A percentile compares a stretch with the other conserved stretches of the same genome.
Evolutionary conservation across 2,888 invertebrate species (phyloP).

Genomic region (Ceriagrion tenellum): DNA sequence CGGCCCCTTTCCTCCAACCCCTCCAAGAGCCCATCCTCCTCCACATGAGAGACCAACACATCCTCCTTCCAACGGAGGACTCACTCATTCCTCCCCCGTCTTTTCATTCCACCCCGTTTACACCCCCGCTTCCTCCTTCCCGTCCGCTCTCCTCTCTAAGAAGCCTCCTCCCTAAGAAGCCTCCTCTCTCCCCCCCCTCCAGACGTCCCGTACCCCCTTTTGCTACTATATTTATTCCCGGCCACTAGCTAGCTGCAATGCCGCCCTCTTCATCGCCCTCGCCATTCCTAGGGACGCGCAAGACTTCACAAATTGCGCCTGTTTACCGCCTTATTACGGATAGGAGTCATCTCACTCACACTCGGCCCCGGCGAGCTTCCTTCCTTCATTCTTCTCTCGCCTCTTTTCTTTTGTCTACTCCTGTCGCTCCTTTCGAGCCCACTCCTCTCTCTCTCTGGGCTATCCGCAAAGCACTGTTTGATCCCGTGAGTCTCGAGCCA

Average conservation of each 20-base stretch:
- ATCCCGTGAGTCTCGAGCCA: neutral
- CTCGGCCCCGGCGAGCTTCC: neutral
- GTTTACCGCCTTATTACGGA: slow-evolving; percentile 63
- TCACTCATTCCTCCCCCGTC: neutral
- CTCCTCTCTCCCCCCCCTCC: neutral
- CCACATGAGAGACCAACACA: neutral
- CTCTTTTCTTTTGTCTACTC: neutral
- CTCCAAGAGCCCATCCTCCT: neutral
- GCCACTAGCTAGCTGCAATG: slow-evolving; percentile 16
- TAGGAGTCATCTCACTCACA: slow-evolving; percentile 20
- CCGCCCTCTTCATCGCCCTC: slow-evolving; percentile 48
- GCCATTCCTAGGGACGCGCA: slow-evolving; percentile 35
- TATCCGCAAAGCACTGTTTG: neutral
- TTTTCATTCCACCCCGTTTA: neutral
- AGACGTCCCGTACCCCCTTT: neutral
- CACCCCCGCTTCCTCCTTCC: slow-evolving; percentile 29
- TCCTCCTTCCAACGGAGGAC: neutral
- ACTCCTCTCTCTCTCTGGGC: neutral
- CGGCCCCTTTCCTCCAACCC: neutral
- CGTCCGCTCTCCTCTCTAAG: neutral
- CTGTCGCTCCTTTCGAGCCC: neutral
- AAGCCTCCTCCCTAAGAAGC: neutral
- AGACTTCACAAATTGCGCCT: slow-evolving; percentile 64
- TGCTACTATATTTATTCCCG: slow-evolving; percentile 65
- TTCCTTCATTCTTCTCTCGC: neutral